phyloP scores from a whole-genome alignment of 2,113 vertebrate genomes.

The Gallinago undulata region DNA sequence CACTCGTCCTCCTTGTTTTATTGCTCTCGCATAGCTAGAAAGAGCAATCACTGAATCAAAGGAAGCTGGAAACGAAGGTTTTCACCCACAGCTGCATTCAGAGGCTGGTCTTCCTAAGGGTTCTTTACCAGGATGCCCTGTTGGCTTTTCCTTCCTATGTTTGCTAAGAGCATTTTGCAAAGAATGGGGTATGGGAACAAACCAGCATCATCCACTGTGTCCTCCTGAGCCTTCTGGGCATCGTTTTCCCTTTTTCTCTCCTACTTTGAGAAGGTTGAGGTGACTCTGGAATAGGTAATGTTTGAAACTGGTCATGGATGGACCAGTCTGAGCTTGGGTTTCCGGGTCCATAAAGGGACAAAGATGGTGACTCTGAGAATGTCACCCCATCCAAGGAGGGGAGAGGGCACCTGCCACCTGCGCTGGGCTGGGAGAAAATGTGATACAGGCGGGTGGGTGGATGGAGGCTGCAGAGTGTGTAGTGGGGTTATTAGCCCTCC shows the following conservation, averaged over 20 bases:
- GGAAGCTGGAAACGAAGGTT: neutral
- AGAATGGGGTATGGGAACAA: neutral
- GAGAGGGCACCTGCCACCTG: neutral
- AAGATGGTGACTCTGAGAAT: neutral
- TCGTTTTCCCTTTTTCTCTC: fast-evolving
- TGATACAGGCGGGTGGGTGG: fast-evolving
- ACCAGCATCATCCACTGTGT: fast-evolving
- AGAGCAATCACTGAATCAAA: neutral
- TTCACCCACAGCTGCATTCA: fast-evolving
- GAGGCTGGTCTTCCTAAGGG: neutral
- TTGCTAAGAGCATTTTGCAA: neutral
- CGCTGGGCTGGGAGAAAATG: neutral
- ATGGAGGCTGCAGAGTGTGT: neutral
- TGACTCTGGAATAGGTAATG: neutral
- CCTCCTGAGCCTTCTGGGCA: neutral
- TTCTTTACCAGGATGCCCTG: neutral
- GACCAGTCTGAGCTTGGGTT: neutral
- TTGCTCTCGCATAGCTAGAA: neutral
- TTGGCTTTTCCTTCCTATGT: neutral
- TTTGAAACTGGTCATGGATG: neutral
- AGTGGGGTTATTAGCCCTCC: neutral
- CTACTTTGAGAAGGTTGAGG: neutral
- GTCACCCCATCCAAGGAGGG: neutral
- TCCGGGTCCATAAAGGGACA: fast-evolving
- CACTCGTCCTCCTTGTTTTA: neutral